Base-by-base conservation (phyloP, 1,140 invertebrate genomes). In the Lasioglossum albipes region DNA sequence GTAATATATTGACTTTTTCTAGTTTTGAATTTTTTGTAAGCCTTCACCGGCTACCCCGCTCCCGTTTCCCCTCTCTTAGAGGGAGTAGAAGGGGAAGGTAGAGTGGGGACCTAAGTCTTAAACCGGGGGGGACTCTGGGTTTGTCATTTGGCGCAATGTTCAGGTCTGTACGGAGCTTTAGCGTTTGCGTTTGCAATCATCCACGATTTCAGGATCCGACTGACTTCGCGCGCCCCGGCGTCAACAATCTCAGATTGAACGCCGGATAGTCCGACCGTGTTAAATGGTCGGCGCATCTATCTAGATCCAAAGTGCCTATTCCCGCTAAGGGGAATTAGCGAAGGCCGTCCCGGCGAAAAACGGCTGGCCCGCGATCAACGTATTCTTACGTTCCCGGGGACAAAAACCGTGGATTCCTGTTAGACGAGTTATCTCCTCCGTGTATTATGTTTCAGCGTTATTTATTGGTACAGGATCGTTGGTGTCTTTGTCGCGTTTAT, bases 391-490 rank as follows among this genome's bases (percentile, higher is more conserved):
- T 42, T 31, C 18, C 9, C 1, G 13, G 5, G n/a, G 76, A 20
- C 59, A 49, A 79, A 79, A 66, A 57, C 57, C 57, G 57, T 18
- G 66, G 68, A 79, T 73, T 79, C 71, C 70, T 74, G 36, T 79
- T 74, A 45, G 52, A 31, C 70, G 61, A 54, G 31, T 65, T 73
- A 79, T 79, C 70, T 79, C 57, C 7, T 41, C 20, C 61, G 13
- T 57, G 70, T 74, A 79, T 79, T 79, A 79, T 65, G 65, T 79
- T 79, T 74, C 77, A 74, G 20, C 3, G 71, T 79, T 79, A 79
- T 79, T 79, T 79, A 79, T 79, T 74, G 41, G 62, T 20, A 67
- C 71, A 27, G 13, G 27, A 18, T 49, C 57, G 49, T 71, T 45
- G 57, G 75, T 22, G 20, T 22, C 69, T 66, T 45, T 66, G 77